Conservation (phyloP, 2,888 invertebrate genomes). For the Iselma pallidipennis region DNA sequence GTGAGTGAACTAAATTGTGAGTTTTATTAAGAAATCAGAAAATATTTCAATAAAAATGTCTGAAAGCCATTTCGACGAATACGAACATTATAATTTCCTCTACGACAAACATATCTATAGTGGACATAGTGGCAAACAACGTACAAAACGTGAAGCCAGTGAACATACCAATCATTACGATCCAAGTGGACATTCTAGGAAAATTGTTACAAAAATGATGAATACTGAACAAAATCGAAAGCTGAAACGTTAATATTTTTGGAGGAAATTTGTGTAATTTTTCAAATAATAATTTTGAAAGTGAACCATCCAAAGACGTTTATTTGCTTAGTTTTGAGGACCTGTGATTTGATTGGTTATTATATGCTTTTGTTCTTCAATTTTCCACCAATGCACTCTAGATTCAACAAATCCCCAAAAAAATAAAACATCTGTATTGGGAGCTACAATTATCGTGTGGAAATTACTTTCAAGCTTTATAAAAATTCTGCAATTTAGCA, state of each 20-base stretch:
- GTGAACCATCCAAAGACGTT: neutral
- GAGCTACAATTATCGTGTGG: neutral
- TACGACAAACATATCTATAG: conserved; percentile 87
- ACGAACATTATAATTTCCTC: conserved; percentile 94
- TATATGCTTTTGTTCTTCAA: neutral
- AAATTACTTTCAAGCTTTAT: neutral
- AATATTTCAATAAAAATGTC: conserved; percentile 64
- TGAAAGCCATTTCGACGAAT: conserved; percentile 83
- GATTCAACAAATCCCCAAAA: neutral
- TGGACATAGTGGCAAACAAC: conserved; percentile 88
- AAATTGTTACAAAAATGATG: conserved; percentile 82
- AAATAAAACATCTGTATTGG: neutral
- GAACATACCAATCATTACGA: conserved; percentile 91
- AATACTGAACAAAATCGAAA: conserved; percentile 85
- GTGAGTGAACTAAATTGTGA: conserved; percentile 33
- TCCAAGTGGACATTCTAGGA: conserved; percentile 91
- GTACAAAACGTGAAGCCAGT: conserved; percentile 85
- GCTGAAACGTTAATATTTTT: conserved; percentile 40
- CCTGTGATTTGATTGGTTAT: neutral
- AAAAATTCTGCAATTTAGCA: too few species aligned
- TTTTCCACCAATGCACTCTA: neutral
- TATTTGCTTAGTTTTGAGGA: neutral
- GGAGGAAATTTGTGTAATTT: too few species aligned
- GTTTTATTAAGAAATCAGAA: neutral
- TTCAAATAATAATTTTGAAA: too few species aligned